phyloP scores from a whole-genome alignment of 2,888 invertebrate species.

The Harmothoe impar region DNA sequence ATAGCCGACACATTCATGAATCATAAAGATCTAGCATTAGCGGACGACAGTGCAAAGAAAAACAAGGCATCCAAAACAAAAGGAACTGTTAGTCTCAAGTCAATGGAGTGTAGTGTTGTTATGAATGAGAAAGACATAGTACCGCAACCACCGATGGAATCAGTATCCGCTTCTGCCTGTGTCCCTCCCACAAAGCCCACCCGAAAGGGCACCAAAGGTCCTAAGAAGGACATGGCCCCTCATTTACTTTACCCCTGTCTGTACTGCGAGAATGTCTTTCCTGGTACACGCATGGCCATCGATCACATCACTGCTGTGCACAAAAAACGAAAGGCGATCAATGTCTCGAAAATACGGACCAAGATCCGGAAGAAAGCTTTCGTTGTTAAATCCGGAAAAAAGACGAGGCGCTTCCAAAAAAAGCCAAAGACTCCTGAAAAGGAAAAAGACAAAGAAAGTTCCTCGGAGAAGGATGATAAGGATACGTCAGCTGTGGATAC shows the following conservation, averaged over 20 bases:
- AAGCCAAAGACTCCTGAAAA: slow-evolving; percentile 28
- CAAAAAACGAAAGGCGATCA: slow-evolving; percentile 14
- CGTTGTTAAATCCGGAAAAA: slow-evolving; percentile 31
- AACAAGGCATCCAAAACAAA: neutral
- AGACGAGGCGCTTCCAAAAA: slow-evolving; percentile 44
- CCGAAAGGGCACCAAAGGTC: neutral
- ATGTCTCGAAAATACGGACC: slow-evolving; percentile 49
- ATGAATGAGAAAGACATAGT: neutral
- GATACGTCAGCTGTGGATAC: too few relatives aligned
- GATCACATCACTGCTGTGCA: slow-evolving; percentile 44
- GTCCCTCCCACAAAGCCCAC: neutral
- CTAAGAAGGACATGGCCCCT: slow-evolving; percentile 28
- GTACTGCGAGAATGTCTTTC: slow-evolving; percentile 89
- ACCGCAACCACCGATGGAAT: neutral
- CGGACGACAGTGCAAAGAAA: neutral
- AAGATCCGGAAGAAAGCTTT: slow-evolving; percentile 53
- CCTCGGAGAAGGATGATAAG: neutral
- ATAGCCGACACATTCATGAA: neutral
- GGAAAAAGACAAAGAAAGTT: neutral
- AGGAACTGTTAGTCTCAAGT: neutral
- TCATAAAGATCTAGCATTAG: neutral
- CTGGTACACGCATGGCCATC: slow-evolving; percentile 48
- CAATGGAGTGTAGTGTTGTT: slow-evolving; percentile 7
- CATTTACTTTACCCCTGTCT: slow-evolving; percentile 89
- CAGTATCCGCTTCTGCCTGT: neutral